These are phyloP conservation scores for Lamellibrachia satsuma DNA, from an alignment of 2,888 invertebrate species.

Conservation along the genomic window DNA sequence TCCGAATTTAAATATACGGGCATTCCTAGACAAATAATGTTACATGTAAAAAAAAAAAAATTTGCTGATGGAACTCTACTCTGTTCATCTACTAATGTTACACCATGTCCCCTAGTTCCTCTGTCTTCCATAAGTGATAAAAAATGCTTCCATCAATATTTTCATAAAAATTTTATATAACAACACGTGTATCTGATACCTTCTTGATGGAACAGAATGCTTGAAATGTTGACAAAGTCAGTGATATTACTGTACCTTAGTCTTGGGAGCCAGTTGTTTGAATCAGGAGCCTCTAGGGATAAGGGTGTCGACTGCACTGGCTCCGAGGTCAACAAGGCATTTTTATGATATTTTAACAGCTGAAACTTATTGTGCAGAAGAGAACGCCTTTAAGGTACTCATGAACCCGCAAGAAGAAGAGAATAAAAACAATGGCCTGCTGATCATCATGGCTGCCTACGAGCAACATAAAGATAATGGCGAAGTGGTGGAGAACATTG, in stretches of 20 bases:
- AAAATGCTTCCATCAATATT: no score
- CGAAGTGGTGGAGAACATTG: slow-evolving; percentile 61
- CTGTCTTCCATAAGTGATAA: no score
- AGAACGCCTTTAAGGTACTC: slow-evolving; percentile 60
- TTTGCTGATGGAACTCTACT: neutral
- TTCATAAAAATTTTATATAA: no score
- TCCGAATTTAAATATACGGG: neutral
- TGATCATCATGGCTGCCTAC: slow-evolving; percentile 56
- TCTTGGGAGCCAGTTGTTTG: slow-evolving; percentile 9
- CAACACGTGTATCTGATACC: no score
- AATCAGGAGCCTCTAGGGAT: neutral
- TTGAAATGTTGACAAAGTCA: neutral
- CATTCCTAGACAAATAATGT: neutral
- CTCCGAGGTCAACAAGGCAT: neutral
- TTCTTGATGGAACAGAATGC: no score
- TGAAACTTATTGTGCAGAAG: slow-evolving; percentile 49
- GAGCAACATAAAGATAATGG: slow-evolving; percentile 62
- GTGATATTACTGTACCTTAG: neutral
- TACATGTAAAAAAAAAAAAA: neutral
- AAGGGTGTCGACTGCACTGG: neutral
- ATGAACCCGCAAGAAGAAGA: slow-evolving; percentile 48
- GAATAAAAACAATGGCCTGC: slow-evolving; percentile 54
- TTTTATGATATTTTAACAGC: slow-evolving; percentile 17
- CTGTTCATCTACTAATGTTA: no score
- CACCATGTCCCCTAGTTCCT: no score